Evolutionary conservation across 92 coral and sea anemone genomes (phyloP).

Genomic region (Phenganax subtilis): DNA sequence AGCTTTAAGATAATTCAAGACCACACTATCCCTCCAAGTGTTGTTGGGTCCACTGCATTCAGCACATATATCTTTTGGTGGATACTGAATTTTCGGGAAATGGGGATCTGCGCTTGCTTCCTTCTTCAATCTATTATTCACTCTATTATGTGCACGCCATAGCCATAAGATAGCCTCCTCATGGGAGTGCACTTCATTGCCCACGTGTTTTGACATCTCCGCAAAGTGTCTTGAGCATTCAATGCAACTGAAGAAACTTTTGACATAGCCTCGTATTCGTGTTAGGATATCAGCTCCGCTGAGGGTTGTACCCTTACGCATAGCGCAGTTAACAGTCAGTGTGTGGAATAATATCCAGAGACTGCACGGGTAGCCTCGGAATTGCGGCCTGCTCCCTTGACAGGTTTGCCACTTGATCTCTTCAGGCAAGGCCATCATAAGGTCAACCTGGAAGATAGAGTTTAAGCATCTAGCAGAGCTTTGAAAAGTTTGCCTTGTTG

Average conservation of each 20-base stretch:
- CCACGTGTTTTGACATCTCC: conserved; percentile 65
- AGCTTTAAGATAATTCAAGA: conserved; percentile 72
- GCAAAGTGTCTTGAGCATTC: conserved; percentile 73
- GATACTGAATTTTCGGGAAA: conserved; percentile 86
- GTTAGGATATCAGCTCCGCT: conserved; percentile 55
- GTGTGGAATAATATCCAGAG: conserved; percentile 91
- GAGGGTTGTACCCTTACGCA: conserved; percentile 10
- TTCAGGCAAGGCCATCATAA: conserved; percentile 47
- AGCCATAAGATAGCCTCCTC: conserved; percentile 85
- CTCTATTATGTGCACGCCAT: conserved; percentile 87
- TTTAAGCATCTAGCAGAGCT: neutral
- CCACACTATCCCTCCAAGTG: conserved; percentile 64
- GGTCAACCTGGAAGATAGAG: conserved; percentile 25
- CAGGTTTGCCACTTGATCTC: conserved; percentile 65
- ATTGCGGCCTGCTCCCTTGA: conserved; percentile 73
- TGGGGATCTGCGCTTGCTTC: conserved; percentile 83
- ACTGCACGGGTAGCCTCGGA: conserved; percentile 89
- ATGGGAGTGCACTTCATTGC: conserved; percentile 61
- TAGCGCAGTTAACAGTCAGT: conserved; percentile 77
- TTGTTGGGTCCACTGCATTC: conserved; percentile 56
- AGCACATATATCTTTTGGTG: conserved; percentile 62
- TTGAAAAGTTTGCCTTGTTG: neutral
- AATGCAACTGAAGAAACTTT: conserved; percentile 75
- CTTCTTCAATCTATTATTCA: conserved; percentile 75
- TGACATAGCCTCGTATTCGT: conserved; percentile 69